Percentiles rank a stretch among this genome's conserved stretches.
Conservation (phyloP, 2,113 vertebrate species). For the Poeciliopsis prolifica region DNA sequence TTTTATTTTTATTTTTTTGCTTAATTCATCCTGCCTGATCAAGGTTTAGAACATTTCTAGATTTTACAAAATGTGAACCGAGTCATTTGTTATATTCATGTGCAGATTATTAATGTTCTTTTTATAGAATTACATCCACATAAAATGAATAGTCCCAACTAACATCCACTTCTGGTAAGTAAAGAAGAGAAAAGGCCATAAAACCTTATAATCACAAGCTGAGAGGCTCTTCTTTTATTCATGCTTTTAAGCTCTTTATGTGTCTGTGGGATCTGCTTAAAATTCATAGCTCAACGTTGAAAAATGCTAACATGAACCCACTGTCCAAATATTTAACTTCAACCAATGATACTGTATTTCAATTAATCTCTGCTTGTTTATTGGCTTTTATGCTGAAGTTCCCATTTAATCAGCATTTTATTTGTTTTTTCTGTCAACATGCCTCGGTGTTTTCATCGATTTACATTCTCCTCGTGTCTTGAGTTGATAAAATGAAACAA, state of each 20-base stretch:
- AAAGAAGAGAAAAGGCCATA: slow-evolving; percentile 8
- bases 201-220: slow-evolving; percentile 30
- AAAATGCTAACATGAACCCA: slow-evolving; percentile 34
- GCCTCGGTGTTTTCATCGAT: slow-evolving; percentile 23
- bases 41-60: slow-evolving; percentile 8
- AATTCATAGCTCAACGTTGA: slow-evolving; percentile 30
- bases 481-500: slow-evolving; percentile 33
- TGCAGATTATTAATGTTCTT: neutral
- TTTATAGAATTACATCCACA: slow-evolving; percentile 1
- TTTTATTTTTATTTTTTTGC: rapidly evolving
- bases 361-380: slow-evolving; percentile 46
- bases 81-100: neutral
- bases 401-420: slow-evolving; percentile 31
- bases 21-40: slow-evolving; percentile 13
- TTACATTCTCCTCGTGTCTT: slow-evolving; percentile 22
- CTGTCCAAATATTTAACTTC: slow-evolving; percentile 55
- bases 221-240: slow-evolving; percentile 49
- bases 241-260: slow-evolving; percentile 31
- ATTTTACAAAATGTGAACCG: neutral
- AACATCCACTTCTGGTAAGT: slow-evolving; percentile 28
- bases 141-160: slow-evolving; percentile 16
- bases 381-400: slow-evolving; percentile 36
- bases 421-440: slow-evolving; percentile 32
- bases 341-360: slow-evolving; percentile 44
- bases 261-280: slow-evolving; percentile 34